Base-by-base conservation (phyloP, 1,140 invertebrate genomes). In the Rhagoletis pomonella region DNA sequence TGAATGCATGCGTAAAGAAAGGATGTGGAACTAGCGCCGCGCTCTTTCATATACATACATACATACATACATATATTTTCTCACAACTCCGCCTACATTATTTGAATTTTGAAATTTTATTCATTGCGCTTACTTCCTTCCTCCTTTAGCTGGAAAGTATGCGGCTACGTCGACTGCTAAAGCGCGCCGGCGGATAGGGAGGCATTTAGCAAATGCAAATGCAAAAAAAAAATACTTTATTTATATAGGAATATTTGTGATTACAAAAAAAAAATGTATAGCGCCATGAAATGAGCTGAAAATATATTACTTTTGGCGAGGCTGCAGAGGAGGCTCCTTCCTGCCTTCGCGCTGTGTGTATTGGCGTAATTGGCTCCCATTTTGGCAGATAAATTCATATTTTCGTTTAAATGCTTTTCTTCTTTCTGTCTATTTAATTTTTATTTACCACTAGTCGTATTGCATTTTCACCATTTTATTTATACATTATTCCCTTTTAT, bases 31-130 rank as follows among this genome's bases (percentile, higher is more conserved):
- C 29, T 29, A 29, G 29, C 29, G 29, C 29, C 29, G 29, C 29
- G 29, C 29, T 29, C 29, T 29, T 29, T 29, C 29, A 29, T 29
- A 29, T 29, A 29, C 29, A 29, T 29, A 29, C 29, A 29, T 29
- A 29, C 29, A 29, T 29, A 29, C 29, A 29, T 29, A 29, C 29
- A 29, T 29, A 29, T 29, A 29, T 29, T 29, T 29, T 29, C 6
- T 17, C 47, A 81, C 47, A 9, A 17, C 73, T 50, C 73, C 73
- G n/a, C 47, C 73, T 55, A 50, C 10, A 7, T 55, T 81, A 81
- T 81, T 81, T 81, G 73, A 81, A 81, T 81, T 81, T 29, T 81
- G 55, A 81, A 55, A 81, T 81, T 81, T 81, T 81, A 50, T 81
- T 50, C 73, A 55, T n/a, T 81, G 47, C 29, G 47, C 17, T 55